Conservation (phyloP, 2,888 invertebrate species). For the Drosophila maculinotata region DNA sequence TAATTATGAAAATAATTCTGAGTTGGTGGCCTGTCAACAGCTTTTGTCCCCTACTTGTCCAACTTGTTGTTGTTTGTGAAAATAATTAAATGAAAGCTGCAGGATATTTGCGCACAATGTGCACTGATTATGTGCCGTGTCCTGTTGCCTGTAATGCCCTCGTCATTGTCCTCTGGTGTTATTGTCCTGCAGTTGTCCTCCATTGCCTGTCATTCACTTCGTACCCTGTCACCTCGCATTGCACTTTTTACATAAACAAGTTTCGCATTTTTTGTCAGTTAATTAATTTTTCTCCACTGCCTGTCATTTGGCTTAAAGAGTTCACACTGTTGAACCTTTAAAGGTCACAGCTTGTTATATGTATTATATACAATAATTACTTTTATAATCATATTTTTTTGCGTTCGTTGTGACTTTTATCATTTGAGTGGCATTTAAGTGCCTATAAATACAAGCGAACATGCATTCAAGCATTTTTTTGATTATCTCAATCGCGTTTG, state of each 20-base stretch:
- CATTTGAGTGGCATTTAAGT: constrained; percentile 21
- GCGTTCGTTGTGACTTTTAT: neutral
- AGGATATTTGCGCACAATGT: constrained; percentile 65
- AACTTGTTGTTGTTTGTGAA: constrained; percentile 43
- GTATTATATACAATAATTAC: constrained; percentile 14
- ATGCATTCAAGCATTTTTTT: neutral
- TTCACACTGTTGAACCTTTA: neutral
- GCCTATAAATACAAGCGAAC: too few species aligned
- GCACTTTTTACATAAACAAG: constrained; percentile 50
- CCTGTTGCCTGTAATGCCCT: constrained; percentile 22
- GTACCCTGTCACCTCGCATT: neutral
- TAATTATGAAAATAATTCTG: constrained; percentile 68
- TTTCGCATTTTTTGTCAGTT: constrained; percentile 59
- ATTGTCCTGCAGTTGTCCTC: constrained; percentile 1
- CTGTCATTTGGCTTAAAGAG: constrained; percentile 12
- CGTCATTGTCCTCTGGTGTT: neutral
- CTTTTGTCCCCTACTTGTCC: constrained; percentile 35
- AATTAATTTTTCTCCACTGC: constrained; percentile 59
- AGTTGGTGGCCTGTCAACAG: constrained; percentile 31
- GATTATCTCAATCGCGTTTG: constrained; percentile 2
- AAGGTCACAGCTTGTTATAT: constrained; percentile 29
- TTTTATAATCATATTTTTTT: constrained; percentile 20
- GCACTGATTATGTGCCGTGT: constrained; percentile 63
- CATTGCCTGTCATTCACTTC: constrained; percentile 9
- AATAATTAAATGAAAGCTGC: constrained; percentile 71